Conservation (phyloP, 2,888 invertebrate genomes). For the Amorpha juglandis region DNA sequence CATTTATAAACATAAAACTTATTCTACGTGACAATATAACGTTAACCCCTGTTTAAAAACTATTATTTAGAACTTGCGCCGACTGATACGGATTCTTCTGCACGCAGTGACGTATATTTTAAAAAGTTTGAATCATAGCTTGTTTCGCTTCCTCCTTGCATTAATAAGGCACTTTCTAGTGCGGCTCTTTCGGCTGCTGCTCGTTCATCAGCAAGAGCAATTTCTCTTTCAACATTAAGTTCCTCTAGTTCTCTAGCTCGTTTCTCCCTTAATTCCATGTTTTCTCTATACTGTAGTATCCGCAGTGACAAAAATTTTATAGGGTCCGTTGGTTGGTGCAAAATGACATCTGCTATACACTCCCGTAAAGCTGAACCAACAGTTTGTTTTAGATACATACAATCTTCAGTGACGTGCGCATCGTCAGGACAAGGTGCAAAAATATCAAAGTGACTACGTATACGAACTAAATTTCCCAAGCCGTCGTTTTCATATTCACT, state of each 20-base stretch:
- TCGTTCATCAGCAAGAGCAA: slow-evolving; percentile 62
- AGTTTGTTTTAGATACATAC: slow-evolving; percentile 67
- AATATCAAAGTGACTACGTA: slow-evolving; percentile 65
- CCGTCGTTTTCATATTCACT: slow-evolving; percentile 80
- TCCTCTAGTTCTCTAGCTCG: slow-evolving; percentile 62
- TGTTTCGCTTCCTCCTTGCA: slow-evolving; percentile 70
- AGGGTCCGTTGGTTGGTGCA: slow-evolving; percentile 74
- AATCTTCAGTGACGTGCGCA: slow-evolving; percentile 72
- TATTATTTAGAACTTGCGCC: slow-evolving; percentile 50
- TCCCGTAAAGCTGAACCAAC: slow-evolving; percentile 70
- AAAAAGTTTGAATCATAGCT: slow-evolving; percentile 72
- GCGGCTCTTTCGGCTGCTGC: slow-evolving; percentile 65
- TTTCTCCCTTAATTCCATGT: slow-evolving; percentile 66
- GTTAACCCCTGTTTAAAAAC: background rate
- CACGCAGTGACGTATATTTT: slow-evolving; percentile 56
- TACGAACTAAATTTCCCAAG: slow-evolving; percentile 76
- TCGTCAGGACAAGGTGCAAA: slow-evolving; percentile 70
- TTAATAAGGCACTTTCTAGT: slow-evolving; percentile 56
- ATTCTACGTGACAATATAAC: background rate
- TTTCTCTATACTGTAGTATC: slow-evolving; percentile 69
- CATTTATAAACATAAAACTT: background rate
- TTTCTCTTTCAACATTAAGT: slow-evolving; percentile 63
- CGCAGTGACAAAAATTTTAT: slow-evolving; percentile 66
- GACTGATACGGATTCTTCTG: slow-evolving; percentile 47
- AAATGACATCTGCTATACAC: slow-evolving; percentile 70